phyloP scores from a whole-genome alignment of 2,797 vertebrate genomes.

The Hoplostethus mediterraneus region DNA sequence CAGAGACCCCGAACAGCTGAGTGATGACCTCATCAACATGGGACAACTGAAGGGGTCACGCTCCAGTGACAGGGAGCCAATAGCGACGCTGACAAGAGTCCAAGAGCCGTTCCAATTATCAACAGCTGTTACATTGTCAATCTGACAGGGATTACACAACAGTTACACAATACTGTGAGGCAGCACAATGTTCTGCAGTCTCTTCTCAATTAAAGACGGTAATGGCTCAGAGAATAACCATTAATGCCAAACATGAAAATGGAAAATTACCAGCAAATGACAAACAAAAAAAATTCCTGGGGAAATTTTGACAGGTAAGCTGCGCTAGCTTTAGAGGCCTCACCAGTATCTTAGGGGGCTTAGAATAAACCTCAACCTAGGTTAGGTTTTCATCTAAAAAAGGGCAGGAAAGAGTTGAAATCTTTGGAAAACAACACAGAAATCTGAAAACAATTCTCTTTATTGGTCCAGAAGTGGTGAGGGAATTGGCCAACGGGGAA shows the following conservation, averaged over 20 bases:
- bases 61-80: conserved; percentile 18
- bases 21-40: conserved; percentile 77
- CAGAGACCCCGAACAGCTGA: conserved; percentile 75
- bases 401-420: no score
- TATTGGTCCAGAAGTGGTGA: conserved; percentile 4
- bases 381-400: no score
- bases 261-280: no score
- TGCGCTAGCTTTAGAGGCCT: no score
- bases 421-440: not conserved
- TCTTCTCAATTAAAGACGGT: not conserved
- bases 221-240: not conserved
- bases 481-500: not conserved
- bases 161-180: conserved; percentile 5
- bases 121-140: conserved; percentile 63
- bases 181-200: not conserved
- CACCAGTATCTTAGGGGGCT: no score
- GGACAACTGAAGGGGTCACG: conserved; percentile 50
- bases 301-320: no score
- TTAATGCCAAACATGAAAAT: no score
- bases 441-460: not conserved
- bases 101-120: conserved; percentile 34
- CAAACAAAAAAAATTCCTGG: no score
- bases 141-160: conserved; percentile 48
- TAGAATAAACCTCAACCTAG: no score
- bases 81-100: conserved; percentile 47